These are phyloP conservation scores for Corythoichthys intestinalis DNA, from an alignment of 2,113 vertebrate genomes.

Conservation along the genomic window DNA sequence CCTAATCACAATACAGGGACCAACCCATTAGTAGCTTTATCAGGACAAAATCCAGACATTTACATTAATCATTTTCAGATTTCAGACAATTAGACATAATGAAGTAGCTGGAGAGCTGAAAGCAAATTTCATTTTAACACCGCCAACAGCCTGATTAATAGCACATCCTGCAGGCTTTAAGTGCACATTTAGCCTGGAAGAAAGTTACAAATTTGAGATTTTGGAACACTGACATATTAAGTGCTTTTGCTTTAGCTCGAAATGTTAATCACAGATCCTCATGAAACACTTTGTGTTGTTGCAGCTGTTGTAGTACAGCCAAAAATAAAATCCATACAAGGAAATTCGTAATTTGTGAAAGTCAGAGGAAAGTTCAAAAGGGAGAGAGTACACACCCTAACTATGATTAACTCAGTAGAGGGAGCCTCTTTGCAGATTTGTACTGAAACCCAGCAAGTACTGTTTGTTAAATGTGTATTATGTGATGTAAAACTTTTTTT, in stretches of 20 bases:
- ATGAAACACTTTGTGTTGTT: conserved; percentile 14
- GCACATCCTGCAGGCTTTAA: conserved; percentile 32
- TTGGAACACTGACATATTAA: neutral
- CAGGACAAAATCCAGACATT: neutral
- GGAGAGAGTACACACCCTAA: neutral
- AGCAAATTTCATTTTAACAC: conserved; percentile 38
- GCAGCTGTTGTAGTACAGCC: neutral
- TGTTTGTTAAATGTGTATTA: neutral
- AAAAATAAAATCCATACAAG: neutral
- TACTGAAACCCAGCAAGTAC: neutral
- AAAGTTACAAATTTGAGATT: conserved; percentile 21
- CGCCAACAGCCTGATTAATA: conserved; percentile 44
- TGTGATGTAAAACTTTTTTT: neutral
- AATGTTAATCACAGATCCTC: conserved; percentile 11
- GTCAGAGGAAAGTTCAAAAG: neutral
- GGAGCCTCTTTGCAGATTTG: neutral
- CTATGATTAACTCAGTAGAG: too few species aligned
- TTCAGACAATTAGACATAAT: conserved; percentile 1
- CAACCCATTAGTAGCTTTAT: neutral
- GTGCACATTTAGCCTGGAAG: conserved; percentile 30
- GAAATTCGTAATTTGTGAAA: neutral
- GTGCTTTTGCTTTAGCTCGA: conserved; percentile 8
- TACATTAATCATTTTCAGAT: neutral
- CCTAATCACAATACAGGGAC: neutral
- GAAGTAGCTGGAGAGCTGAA: conserved; percentile 21